Evolutionary conservation across 2,797 vertebrate genomes (phyloP).

Genomic region (Cryptoblepharus egeriae): DNA sequence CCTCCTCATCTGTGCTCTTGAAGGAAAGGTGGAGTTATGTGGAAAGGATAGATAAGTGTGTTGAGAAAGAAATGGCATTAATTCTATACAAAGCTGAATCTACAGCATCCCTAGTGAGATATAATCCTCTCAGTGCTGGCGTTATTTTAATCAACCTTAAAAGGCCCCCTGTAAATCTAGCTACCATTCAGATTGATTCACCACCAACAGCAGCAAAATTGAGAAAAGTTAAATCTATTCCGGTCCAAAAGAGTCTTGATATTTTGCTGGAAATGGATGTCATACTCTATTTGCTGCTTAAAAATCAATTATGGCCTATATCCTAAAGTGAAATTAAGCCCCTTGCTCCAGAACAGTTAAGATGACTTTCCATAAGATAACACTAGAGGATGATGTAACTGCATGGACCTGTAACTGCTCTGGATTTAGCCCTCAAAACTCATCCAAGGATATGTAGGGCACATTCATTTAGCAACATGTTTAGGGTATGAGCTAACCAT

Average conservation of each 20-base stretch:
- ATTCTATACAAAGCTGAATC: constrained; percentile 51
- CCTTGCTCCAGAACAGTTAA: too few relatives aligned
- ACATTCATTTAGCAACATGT: neutral
- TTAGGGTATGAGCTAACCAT: neutral
- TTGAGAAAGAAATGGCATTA: constrained; percentile 56
- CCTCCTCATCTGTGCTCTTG: constrained; percentile 41
- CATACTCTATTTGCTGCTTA: constrained; percentile 6
- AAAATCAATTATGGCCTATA: constrained; percentile 17
- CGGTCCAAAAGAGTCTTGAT: constrained; percentile 2
- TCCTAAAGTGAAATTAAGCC: too few relatives aligned
- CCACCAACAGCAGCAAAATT: neutral
- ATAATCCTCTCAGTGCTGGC: constrained; percentile 55
- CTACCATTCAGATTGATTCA: constrained; percentile 43
- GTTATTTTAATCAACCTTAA: constrained; percentile 62
- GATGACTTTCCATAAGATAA: too few relatives aligned
- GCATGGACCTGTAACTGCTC: too few relatives aligned
- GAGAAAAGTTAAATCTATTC: constrained; percentile 18
- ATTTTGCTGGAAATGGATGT: neutral
- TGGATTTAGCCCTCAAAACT: too few relatives aligned
- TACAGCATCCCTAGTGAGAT: constrained; percentile 44
- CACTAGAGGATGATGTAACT: too few relatives aligned
- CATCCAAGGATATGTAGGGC: neutral
- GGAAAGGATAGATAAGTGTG: constrained; percentile 63
- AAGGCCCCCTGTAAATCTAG: constrained; percentile 41
- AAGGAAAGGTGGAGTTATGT: constrained; percentile 49